A percentile compares a stretch with the other conserved stretches of the same genome.
phyloP scores from a whole-genome alignment of 2,113 vertebrate species.

The Chionodraco myersi region DNA sequence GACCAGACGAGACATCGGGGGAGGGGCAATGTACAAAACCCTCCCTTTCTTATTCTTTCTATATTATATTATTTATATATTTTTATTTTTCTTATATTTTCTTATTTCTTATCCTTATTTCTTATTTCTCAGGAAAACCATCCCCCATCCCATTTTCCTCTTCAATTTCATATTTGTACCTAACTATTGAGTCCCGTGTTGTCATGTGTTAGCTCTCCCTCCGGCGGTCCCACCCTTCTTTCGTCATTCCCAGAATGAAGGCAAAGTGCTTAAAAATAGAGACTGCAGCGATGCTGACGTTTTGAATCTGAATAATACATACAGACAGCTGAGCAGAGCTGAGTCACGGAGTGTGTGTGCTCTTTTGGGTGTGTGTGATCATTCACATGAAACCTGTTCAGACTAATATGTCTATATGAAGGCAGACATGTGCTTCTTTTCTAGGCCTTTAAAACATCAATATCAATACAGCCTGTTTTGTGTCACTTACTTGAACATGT shows the following conservation, averaged over 20 bases:
- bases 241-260: not conserved
- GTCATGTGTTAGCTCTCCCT: not conserved
- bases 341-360: not conserved
- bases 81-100: too few relatives aligned
- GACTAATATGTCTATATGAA: not conserved
- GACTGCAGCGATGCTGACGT: slow-evolving; percentile 6
- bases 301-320: slow-evolving; percentile 66
- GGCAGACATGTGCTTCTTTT: not conserved
- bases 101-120: too few relatives aligned
- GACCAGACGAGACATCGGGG: slow-evolving; percentile 2
- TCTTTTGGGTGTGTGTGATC: not conserved
- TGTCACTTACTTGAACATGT: not conserved
- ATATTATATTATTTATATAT: too few relatives aligned
- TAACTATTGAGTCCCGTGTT: not conserved
- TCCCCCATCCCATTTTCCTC: not conserved
- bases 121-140: not conserved
- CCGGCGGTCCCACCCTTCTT: not conserved
- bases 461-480: not conserved
- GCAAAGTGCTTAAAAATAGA: slow-evolving; percentile 54
- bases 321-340: slow-evolving; percentile 31
- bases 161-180: not conserved
- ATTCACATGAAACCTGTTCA: not conserved
- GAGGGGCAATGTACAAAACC: not conserved
- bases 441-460: not conserved
- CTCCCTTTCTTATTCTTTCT: not conserved